Evolutionary conservation across 2,888 invertebrate species (phyloP).

Genomic region (Agrotis puta): DNA sequence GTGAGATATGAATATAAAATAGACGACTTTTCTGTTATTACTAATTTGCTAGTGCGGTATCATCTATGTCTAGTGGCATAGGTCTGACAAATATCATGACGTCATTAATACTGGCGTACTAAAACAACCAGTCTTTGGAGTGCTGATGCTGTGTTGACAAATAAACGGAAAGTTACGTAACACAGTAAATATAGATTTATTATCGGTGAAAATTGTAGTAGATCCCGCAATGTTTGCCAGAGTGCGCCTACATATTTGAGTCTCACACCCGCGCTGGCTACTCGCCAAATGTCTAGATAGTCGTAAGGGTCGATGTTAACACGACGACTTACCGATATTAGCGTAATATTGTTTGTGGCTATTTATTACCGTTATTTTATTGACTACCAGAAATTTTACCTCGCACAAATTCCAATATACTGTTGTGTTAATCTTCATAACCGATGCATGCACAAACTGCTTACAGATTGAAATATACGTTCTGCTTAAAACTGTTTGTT

Average conservation of each 20-base stretch:
- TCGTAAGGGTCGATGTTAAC: constrained; percentile 54
- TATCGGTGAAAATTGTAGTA: constrained; percentile 64
- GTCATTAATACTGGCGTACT: constrained; percentile 54
- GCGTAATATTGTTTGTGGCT: constrained; percentile 42
- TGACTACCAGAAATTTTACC: constrained; percentile 12
- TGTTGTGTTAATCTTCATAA: constrained; percentile 5
- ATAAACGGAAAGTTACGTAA: constrained; percentile 56
- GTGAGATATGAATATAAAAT: constrained; percentile 66
- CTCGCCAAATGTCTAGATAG: constrained; percentile 56
- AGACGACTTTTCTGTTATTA: constrained; percentile 48
- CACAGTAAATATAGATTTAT: constrained; percentile 74
- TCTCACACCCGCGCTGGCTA: constrained; percentile 56
- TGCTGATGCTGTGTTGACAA: constrained; percentile 53
- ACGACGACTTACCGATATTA: constrained; percentile 34
- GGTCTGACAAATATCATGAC: constrained; percentile 64
- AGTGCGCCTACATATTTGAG: constrained; percentile 64
- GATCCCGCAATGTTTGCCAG: constrained; percentile 69
- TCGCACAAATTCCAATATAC: constrained; percentile 10
- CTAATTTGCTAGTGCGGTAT: constrained; percentile 41
- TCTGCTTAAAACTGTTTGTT: constrained; percentile 1
- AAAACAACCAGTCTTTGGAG: constrained; percentile 4
- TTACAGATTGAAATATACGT: constrained; percentile 17
- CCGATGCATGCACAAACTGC: neutral
- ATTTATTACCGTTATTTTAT: constrained; percentile 39
- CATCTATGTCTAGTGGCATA: constrained; percentile 56